Percentiles rank a stretch among this genome's conserved stretches.
Conservation (phyloP, 2,113 vertebrate genomes). For the Dipodomys merriami region DNA sequence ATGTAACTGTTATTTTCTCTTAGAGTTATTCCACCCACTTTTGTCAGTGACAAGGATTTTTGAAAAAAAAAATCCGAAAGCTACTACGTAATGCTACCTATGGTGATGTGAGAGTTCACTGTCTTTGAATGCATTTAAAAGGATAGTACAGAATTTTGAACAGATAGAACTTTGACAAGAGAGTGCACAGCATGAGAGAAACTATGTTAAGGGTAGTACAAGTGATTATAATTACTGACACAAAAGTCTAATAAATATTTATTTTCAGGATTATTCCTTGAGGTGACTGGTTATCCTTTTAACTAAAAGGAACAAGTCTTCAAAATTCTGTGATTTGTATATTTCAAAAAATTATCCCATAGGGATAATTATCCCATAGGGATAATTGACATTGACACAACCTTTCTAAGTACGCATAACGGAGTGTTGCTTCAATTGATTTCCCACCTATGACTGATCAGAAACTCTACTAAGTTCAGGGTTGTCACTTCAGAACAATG, state of each 20-base stretch:
- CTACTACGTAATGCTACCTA: neutral
- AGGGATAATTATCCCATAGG: neutral
- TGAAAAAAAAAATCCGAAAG: neutral
- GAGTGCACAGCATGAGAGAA: constrained; percentile 1
- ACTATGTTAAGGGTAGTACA: neutral
- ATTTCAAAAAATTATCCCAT: neutral
- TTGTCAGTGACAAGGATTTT: neutral
- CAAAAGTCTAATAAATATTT: neutral
- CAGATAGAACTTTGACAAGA: constrained; percentile 28
- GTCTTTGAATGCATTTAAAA: constrained; percentile 38
- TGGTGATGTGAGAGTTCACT: neutral
- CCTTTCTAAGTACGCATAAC: neutral
- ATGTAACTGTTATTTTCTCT: neutral
- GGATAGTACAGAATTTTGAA: neutral
- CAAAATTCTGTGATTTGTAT: constrained; percentile 32
- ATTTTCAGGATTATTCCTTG: constrained; percentile 32
- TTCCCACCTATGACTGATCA: neutral
- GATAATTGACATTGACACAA: neutral
- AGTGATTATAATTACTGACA: neutral
- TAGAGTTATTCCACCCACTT: neutral
- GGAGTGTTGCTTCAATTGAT: neutral
- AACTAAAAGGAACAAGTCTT: constrained; percentile 21
- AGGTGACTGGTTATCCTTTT: constrained; percentile 41
- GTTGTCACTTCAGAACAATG: neutral
- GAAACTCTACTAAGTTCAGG: neutral